Base-by-base conservation (phyloP, 2,797 vertebrate genomes). In the Danio albolineatus region DNA sequence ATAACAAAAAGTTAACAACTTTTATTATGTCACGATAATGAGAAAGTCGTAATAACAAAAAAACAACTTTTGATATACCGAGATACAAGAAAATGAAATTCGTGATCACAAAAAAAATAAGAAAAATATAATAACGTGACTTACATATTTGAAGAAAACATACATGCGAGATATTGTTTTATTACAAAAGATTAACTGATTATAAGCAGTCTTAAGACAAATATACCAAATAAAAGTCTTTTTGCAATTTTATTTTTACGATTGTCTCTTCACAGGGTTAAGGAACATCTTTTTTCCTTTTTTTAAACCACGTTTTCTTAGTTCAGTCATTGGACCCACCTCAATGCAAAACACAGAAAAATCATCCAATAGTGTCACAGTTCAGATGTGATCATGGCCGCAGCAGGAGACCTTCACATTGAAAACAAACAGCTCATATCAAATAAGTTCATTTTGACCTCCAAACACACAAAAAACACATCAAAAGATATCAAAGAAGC, bases 401-500 rank as follows among this genome's bases (percentile, higher is more conserved):
- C 39, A 54, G 14, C 43, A 36, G 36, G 53, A 28, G 72, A 61
- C 72, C 64, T 54, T 43, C 10, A 28, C 66, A 62, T 70, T 71
- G 28, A 56, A 48, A 67, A 7, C 21, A 46, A 28, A 54, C 38
- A 46, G 14, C 38, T 43, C 48, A 41, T 56, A 66, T 43, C 21
- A 65, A 66, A 76, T 73, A 61, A 7, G 16, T 36, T 44, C 43
- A 39, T 14, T 5, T 19, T n/a, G n/a, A 57, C 53, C 41, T 14
- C 41, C 39, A 10, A 14, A 17, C 14, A 64, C 49, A 43, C 51
- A 7, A 14, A 62, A 10, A n/a, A 66, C 13, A 49, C 16, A 69
- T 69, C 21, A 10, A 78, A 48, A 48, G n/a, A 69, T 21, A 59
- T 70, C 76, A 78, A 60, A 78, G 41, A 77, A 51, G 6, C 49